A percentile compares a stretch with the other conserved stretches of the same genome.
Conservation (phyloP, 1,140 invertebrate species). For the Drosophila micromelanica region DNA sequence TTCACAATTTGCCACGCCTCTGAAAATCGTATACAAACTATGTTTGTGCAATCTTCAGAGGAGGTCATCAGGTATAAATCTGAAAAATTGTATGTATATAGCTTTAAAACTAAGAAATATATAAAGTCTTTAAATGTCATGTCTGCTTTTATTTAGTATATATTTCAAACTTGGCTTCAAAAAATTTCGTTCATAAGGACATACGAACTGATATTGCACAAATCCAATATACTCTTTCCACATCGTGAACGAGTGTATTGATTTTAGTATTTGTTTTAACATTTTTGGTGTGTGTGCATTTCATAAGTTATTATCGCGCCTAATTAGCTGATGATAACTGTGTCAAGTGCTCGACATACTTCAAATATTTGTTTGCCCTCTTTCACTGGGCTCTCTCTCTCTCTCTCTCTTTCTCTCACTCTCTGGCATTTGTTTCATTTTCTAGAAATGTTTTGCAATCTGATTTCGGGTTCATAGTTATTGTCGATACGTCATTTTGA, state of each 20-base stretch:
- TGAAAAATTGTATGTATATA: no score
- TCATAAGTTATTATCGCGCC: constrained; percentile 22
- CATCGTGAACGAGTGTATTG: no score
- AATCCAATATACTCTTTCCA: no score
- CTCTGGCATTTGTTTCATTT: not conserved
- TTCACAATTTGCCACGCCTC: no score
- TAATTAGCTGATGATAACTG: constrained; percentile 44
- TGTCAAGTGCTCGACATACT: constrained; percentile 43
- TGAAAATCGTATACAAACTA: no score
- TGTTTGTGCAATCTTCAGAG: no score
- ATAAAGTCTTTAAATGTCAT: no score
- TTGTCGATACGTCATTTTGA: constrained; percentile 38
- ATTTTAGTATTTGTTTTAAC: not conserved
- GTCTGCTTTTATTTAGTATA: no score
- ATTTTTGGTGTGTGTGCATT: not conserved
- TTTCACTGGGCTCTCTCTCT: constrained; percentile 5
- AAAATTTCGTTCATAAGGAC: not conserved
- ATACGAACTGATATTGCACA: no score
- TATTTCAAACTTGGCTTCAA: not conserved
- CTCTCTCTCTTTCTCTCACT: no score
- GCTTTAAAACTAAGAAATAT: no score
- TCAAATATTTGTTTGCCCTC: constrained; percentile 43
- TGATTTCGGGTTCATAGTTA: constrained; percentile 16
- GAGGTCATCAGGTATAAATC: no score
- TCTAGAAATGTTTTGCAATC: constrained; percentile 36